Evolutionary conservation across 64 coral and sea anemone genomes (phyloP).

Genomic region (Stichodactyla helianthus): DNA sequence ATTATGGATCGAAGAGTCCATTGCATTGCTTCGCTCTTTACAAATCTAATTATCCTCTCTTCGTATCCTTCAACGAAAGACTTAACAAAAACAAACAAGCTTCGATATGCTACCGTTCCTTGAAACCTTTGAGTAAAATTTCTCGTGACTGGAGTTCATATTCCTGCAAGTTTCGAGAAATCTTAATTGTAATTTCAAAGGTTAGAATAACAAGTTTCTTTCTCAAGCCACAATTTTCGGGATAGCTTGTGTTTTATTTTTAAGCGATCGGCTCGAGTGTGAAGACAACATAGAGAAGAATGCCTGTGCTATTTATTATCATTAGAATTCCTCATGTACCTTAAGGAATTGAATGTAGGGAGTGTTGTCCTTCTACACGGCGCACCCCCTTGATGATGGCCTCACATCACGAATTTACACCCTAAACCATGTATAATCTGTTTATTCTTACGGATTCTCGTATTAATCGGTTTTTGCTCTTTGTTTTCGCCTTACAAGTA

Average conservation of each 20-base stretch:
- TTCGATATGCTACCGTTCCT: neutral
- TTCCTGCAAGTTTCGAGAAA: neutral
- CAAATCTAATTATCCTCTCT: neutral
- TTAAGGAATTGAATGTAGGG: neutral
- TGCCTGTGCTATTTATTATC: neutral
- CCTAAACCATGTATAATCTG: neutral
- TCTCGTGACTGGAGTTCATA: neutral
- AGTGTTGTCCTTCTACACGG: neutral
- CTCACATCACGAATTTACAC: neutral
- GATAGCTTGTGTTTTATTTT: neutral
- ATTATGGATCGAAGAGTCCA: neutral
- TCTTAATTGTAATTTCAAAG: neutral
- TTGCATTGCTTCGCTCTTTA: neutral
- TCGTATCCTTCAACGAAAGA: neutral
- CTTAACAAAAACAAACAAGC: neutral
- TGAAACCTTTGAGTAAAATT: neutral
- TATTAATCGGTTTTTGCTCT: neutral
- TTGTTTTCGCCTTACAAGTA: neutral
- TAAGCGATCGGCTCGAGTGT: neutral
- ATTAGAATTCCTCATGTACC: neutral
- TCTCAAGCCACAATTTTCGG: neutral
- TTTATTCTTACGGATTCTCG: neutral
- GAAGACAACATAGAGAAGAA: neutral
- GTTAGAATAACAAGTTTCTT: neutral
- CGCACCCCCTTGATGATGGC: neutral